Evolutionary conservation across 2,888 invertebrate species (phyloP).

Genomic region (Osmoderma eremita): DNA sequence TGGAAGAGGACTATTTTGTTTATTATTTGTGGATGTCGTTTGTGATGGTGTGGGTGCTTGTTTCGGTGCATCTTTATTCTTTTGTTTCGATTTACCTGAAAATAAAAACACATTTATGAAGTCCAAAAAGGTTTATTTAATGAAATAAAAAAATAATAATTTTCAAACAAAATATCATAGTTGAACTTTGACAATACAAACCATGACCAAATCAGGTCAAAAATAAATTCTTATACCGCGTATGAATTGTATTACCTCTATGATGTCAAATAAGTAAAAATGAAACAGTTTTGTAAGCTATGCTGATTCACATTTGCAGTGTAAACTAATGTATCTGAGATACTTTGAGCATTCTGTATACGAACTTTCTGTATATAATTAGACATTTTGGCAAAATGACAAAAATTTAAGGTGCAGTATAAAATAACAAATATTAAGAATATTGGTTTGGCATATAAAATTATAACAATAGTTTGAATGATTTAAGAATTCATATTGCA

Average conservation of each 20-base stretch:
- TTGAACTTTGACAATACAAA: slow-evolving; percentile 16
- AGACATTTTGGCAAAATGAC: slow-evolving; percentile 46
- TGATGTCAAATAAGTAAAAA: slow-evolving; percentile 26
- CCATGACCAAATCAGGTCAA: slow-evolving; percentile 18
- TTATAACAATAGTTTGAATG: not conserved
- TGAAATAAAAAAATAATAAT: not conserved
- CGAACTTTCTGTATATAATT: slow-evolving; percentile 44
- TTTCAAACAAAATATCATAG: slow-evolving; percentile 4
- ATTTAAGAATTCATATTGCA: not conserved
- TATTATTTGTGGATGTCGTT: slow-evolving; percentile 43
- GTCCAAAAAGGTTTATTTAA: not conserved
- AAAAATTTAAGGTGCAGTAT: slow-evolving; percentile 46
- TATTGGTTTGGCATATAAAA: slow-evolving; percentile 25
- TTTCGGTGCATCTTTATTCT: slow-evolving; percentile 53
- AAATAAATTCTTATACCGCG: slow-evolving; percentile 19
- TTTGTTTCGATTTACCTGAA: slow-evolving; percentile 59
- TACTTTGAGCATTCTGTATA: slow-evolving; percentile 32
- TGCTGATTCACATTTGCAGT: slow-evolving; percentile 31
- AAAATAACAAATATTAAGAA: slow-evolving; percentile 29
- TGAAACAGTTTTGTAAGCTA: slow-evolving; percentile 20
- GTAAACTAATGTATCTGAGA: slow-evolving; percentile 23
- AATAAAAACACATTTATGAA: slow-evolving; percentile 41
- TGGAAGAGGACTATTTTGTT: slow-evolving; percentile 47
- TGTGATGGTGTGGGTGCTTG: slow-evolving; percentile 46
- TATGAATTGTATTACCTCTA: not conserved